These are phyloP conservation scores for rat (Rattus norvegicus) DNA, from an alignment of 2,113 vertebrate genomes.

Conservation along the genomic window DNA sequence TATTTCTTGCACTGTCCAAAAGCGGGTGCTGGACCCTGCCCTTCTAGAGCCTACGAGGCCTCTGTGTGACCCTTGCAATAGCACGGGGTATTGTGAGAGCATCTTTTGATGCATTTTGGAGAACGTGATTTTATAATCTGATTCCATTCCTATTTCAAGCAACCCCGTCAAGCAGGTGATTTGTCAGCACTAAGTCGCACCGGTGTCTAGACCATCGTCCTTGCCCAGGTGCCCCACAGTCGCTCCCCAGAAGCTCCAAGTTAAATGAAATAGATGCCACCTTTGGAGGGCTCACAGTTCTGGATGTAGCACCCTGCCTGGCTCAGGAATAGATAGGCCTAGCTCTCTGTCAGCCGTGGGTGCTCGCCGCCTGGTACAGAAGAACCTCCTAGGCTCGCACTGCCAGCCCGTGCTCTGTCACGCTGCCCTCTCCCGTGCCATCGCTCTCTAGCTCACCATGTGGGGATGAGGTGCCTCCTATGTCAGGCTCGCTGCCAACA, in stretches of 20 bases:
- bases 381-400: fast-evolving
- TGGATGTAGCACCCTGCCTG: background rate
- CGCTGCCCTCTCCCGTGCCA: fast-evolving
- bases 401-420: fast-evolving
- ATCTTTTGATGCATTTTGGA: fast-evolving
- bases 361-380: fast-evolving
- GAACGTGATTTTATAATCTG: background rate
- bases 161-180: fast-evolving
- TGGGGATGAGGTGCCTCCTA: fast-evolving
- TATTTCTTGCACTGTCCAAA: fast-evolving
- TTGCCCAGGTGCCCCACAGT: background rate
- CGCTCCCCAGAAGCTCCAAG: background rate
- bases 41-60: background rate
- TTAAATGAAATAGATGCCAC: background rate
- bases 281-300: background rate
- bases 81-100: background rate
- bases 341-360: too few species aligned
- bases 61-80: background rate
- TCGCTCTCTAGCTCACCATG: fast-evolving
- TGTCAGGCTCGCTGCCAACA: background rate
- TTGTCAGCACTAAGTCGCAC: background rate
- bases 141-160: background rate
- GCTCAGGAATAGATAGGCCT: background rate
- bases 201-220: background rate
- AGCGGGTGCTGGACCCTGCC: fast-evolving